Evolutionary conservation across 2,888 invertebrate species (phyloP).

Genomic region (Tetrapedia diversipes): DNA sequence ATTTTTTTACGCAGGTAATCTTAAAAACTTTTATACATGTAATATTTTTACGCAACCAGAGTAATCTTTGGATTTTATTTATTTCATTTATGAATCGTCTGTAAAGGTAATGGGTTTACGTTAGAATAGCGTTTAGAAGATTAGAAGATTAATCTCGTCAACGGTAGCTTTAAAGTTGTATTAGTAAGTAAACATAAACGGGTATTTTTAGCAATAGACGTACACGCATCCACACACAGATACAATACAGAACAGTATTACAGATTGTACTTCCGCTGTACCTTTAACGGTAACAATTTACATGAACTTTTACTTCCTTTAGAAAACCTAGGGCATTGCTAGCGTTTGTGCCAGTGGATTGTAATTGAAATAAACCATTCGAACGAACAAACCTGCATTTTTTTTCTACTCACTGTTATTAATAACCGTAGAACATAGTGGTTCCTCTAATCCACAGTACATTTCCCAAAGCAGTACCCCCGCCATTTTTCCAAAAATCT

Average conservation of each 20-base stretch:
- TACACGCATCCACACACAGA: too few relatives aligned
- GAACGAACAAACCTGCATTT: constrained; percentile 55
- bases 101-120: constrained; percentile 11
- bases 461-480: not conserved
- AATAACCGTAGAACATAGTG: not conserved
- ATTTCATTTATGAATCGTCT: not conserved
- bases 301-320: not conserved
- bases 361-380: constrained; percentile 74
- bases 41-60: not conserved
- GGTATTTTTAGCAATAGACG: constrained; percentile 1
- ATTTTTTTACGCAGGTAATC: not conserved
- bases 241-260: constrained; percentile 48
- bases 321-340: constrained; percentile 69
- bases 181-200: constrained; percentile 3
- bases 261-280: constrained; percentile 8
- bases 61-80: not conserved
- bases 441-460: not conserved
- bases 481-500: not conserved
- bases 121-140: not conserved
- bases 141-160: constrained; percentile 38
- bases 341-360: constrained; percentile 63
- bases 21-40: constrained; percentile 3
- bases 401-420: constrained; percentile 15
- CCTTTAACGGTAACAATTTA: constrained; percentile 17
- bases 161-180: constrained; percentile 33